Conservation (phyloP, 2,113 vertebrate genomes). For the Tamias sibiricus region DNA sequence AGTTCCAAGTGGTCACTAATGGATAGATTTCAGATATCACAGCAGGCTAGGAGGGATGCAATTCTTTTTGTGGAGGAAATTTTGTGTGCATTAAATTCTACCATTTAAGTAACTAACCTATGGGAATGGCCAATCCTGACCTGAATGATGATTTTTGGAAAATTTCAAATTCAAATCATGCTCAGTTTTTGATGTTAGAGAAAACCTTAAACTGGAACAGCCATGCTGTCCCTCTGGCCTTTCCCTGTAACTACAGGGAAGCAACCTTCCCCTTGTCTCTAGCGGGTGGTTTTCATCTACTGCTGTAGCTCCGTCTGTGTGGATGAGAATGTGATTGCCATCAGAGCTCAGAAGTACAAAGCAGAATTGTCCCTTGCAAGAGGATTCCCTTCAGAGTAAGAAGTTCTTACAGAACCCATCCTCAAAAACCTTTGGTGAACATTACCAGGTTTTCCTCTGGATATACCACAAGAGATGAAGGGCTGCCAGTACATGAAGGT, state of each 20-base stretch:
- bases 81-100: background rate
- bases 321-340: fast-evolving
- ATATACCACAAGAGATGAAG: background rate
- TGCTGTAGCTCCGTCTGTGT: fast-evolving
- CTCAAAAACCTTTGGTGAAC: background rate
- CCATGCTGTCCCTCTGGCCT: background rate
- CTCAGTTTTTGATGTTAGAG: constrained; percentile 19
- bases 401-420: background rate
- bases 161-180: background rate
- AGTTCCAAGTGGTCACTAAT: background rate
- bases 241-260: background rate
- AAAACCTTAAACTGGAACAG: background rate
- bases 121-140: background rate
- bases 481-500: background rate
- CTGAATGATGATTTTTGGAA: constrained; percentile 25
- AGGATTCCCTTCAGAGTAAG: background rate
- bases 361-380: background rate
- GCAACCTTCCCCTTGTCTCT: fast-evolving
- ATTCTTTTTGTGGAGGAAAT: background rate
- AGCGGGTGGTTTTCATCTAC: background rate
- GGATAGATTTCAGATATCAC: background rate
- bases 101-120: background rate
- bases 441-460: background rate
- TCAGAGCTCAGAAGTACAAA: background rate
- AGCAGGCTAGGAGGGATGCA: background rate